Evolutionary conservation across 2,888 invertebrate species (phyloP), one percentile per base, ranked within the genome.

Genomic region (Acronicta leporina): DNA sequence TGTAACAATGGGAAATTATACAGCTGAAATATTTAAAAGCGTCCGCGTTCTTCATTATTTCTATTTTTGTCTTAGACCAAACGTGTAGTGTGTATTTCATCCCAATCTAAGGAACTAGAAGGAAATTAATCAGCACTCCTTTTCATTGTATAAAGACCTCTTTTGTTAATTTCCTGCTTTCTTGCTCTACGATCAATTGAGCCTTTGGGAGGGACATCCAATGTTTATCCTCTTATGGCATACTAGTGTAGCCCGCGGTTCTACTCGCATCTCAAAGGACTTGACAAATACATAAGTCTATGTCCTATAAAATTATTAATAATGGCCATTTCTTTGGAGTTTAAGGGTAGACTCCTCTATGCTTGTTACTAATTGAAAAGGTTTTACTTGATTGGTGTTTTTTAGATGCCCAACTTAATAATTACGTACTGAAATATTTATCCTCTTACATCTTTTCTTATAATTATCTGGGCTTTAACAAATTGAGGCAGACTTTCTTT

Each of bases 81-180:
- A 33, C 33, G 27, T 43, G 11, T 58, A n/a, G 25, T 15, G 10
- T 33, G 20, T 41, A 9, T 54, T 14, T 53, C 20, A 30, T 41
- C 15, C 14, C 16, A 35, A 35, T 51, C 14, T 44, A n/a, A 44
- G 20, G 33, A 60, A 46, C 42, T 20, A 48, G 27, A 58, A 47
- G 44, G 41, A 63, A 63, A 67, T 66, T 63, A 58, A 68, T 67
- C 41, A 62, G 46, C 41, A 42, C 14, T 15, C 33, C 42, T 61
- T 59, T 67, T 63, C 47, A 38, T n/a, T 52, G 20, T 42, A 10
- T 33, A 46, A 53, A 59, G 8, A 42, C 38, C 35, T 27, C 35
- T 55, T 57, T 67, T 62, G 46, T 71, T 33, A 0, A 45, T 49
- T 64, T 60, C 47, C 54, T 43, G 53, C 33, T 51, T 33, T 47